Evolutionary conservation across 2,113 vertebrate genomes (phyloP).

Genomic region (Porphyrio hochstetteri): DNA sequence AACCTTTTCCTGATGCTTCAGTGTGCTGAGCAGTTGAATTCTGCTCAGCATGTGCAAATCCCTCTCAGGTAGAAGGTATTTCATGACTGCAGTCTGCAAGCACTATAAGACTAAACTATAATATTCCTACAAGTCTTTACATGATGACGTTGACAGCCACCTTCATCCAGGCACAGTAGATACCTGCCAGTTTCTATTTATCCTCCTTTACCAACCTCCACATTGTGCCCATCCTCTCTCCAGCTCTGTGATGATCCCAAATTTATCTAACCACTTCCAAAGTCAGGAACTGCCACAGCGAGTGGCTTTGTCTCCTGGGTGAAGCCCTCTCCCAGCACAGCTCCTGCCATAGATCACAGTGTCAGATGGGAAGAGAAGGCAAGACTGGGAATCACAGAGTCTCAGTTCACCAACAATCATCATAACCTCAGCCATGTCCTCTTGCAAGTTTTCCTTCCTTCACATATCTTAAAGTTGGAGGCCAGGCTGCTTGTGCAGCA

Average conservation of each 20-base stretch:
- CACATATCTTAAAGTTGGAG: not conserved
- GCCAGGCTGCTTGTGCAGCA: not conserved
- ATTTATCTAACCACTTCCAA: not conserved
- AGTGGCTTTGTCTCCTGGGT: not conserved
- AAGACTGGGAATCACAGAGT: not conserved
- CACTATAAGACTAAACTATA: not conserved
- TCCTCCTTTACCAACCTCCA: not conserved
- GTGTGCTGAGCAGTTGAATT: not conserved
- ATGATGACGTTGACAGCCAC: fast-evolving
- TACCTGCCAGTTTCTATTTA: not conserved
- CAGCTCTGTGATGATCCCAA: not conserved
- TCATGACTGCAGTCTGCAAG: not conserved
- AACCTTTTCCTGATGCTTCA: not conserved
- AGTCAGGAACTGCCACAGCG: not conserved
- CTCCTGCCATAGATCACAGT: not conserved
- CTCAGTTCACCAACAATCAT: not conserved
- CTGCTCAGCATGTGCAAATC: not conserved
- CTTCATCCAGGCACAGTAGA: not conserved
- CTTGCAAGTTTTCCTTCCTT: not conserved
- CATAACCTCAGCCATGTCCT: not conserved
- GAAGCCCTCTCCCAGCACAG: not conserved
- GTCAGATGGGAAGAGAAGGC: not conserved
- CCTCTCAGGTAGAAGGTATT: not conserved
- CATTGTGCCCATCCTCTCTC: not conserved
- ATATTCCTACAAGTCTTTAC: not conserved